Evolutionary conservation across 2,888 invertebrate species (phyloP).

Genomic region (Venusia cambrica): DNA sequence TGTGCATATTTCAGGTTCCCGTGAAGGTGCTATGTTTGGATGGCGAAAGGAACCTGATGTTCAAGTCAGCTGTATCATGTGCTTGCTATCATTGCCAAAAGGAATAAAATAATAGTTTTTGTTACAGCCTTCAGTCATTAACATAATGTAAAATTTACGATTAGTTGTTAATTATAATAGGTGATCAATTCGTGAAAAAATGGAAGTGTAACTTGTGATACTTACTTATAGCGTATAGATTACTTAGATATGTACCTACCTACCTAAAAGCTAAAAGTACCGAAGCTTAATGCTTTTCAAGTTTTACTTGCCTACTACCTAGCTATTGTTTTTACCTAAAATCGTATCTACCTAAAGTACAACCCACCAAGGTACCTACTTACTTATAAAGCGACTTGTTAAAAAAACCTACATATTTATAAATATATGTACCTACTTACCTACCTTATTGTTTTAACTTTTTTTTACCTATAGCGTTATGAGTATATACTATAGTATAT

Average conservation of each 20-base stretch:
- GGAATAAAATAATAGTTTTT: conserved; percentile 57
- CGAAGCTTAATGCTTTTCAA: no score
- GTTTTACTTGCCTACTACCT: no score
- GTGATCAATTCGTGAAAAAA: neutral
- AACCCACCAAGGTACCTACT: no score
- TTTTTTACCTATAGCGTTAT: no score
- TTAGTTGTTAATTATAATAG: neutral
- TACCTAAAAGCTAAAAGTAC: neutral
- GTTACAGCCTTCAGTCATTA: neutral
- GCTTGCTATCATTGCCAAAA: conserved; percentile 94
- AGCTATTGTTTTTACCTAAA: no score
- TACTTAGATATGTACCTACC: conserved; percentile 1
- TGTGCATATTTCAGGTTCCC: conserved; percentile 79
- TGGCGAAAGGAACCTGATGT: conserved; percentile 88
- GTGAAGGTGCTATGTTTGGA: conserved; percentile 89
- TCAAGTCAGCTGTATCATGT: conserved; percentile 91
- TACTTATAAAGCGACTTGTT: no score
- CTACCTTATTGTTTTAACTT: no score
- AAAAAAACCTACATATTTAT: no score
- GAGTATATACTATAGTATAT: no score
- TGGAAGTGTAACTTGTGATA: conserved; percentile 46
- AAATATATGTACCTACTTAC: no score
- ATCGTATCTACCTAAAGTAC: no score
- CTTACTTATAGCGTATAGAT: no score
- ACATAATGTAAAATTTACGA: neutral